A percentile compares a stretch with the other conserved stretches of the same genome.
Conservation (phyloP, 2,888 invertebrate species). For the Bombyx huttoni region DNA sequence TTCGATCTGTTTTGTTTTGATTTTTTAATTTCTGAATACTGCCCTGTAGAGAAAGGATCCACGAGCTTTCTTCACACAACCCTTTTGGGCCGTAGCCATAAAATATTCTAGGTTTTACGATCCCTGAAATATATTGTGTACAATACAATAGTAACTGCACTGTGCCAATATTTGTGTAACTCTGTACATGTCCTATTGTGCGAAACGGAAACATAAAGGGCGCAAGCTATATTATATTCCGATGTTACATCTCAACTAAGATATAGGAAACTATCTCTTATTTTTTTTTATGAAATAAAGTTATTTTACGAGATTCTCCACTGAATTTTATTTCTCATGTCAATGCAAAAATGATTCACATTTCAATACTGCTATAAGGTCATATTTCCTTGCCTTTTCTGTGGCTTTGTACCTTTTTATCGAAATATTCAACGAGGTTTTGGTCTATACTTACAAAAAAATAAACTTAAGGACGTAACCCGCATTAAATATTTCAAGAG, state of each 20-base stretch:
- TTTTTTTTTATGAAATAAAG: not conserved
- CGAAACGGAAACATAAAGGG: not conserved
- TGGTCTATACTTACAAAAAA: not conserved
- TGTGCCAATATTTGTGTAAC: not conserved
- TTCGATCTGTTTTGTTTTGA: not conserved
- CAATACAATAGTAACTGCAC: not conserved
- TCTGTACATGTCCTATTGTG: conserved; percentile 4
- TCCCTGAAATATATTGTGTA: not conserved
- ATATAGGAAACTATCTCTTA: not conserved
- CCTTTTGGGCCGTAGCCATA: conserved; percentile 1
- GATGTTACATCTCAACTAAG: not conserved
- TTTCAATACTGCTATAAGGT: too few relatives aligned
- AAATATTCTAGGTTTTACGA: not conserved
- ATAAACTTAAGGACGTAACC: not conserved
- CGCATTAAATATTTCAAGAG: not conserved
- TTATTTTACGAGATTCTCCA: not conserved
- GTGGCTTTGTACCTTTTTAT: not conserved
- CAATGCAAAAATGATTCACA: too few relatives aligned
- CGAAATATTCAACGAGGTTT: not conserved
- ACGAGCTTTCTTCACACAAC: not conserved
- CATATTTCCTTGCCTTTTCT: too few relatives aligned
- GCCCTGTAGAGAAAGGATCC: not conserved
- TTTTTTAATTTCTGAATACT: not conserved
- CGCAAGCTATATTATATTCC: not conserved
- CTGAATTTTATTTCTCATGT: too few relatives aligned